Base-by-base conservation (phyloP, 2,888 invertebrate species). In the Platerodrilus igneus region DNA sequence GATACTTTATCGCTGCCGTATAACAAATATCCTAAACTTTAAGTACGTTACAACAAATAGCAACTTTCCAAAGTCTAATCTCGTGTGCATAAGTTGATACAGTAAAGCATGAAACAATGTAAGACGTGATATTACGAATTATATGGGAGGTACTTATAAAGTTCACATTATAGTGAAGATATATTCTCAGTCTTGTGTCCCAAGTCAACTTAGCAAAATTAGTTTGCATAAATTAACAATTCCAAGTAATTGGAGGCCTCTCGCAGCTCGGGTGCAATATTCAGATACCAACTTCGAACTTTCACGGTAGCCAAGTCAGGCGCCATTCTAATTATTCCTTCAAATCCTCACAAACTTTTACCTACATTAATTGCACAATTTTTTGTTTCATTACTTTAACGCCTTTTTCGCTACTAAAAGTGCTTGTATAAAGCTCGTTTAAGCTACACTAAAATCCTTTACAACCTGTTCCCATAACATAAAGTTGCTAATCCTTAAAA, bases 311-410 rank as follows among this genome's bases (percentile, higher is more conserved):
- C 47, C 45, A 41, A 56, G 52, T 47, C 53, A 54, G 54, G 55
- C 58, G 57, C 56, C 60, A 53, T 55, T 50, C 55, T 62, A 62
- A 62, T 62, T 62, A 58, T 58, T 55, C 55, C 53, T 53, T 56
- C 60, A 60, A 62, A 61, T 61, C 57, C 57, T 54, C 45, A 41
- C 45, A 47, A 62, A 62, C 58, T 62, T 62, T 62, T 57, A 59
- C n/a, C n/a, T n/a, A n/a, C n/a, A n/a, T n/a, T n/a, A n/a, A n/a
- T n/a, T n/a, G n/a, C n/a, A n/a, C n/a, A n/a, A n/a, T n/a, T n/a
- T n/a, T n/a, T n/a, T n/a, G n/a, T n/a, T n/a, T n/a, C n/a, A n/a
- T n/a, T n/a, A n/a, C n/a, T n/a, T n/a, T n/a, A n/a, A n/a, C n/a
- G n/a, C n/a, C n/a, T n/a, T n/a, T n/a, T n/a, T n/a, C n/a, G n/a